Evolutionary conservation across 2,113 vertebrate species (phyloP).

Genomic region (Sebastes fasciatus): DNA sequence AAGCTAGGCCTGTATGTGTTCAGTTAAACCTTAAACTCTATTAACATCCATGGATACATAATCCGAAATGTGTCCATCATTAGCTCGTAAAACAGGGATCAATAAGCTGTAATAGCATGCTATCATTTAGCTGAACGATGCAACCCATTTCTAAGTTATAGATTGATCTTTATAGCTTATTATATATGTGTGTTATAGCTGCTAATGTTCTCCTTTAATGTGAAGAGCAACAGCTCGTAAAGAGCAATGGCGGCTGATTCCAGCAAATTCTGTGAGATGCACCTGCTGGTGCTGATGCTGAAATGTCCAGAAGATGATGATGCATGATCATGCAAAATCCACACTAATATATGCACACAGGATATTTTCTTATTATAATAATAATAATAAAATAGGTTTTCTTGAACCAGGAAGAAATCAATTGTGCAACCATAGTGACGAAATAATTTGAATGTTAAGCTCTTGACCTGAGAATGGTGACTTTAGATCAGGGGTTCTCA

Average conservation of each 20-base stretch:
- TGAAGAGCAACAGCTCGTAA: constrained; percentile 1
- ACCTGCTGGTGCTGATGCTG: constrained; percentile 76
- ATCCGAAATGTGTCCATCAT: neutral
- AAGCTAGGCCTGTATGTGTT: neutral
- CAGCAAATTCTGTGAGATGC: constrained; percentile 82
- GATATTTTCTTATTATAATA: neutral
- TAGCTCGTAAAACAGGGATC: neutral
- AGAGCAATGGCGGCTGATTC: constrained; percentile 84
- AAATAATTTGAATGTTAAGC: neutral
- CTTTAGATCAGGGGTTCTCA: neutral
- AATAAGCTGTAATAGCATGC: neutral
- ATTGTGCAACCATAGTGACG: neutral
- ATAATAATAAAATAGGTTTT: too few species aligned
- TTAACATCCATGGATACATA: neutral
- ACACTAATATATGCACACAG: neutral
- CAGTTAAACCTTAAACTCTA: rapidly evolving
- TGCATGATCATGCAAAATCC: neutral
- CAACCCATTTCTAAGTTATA: neutral
- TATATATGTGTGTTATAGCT: neutral
- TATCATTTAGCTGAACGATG: neutral
- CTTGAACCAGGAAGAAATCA: neutral
- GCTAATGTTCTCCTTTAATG: neutral
- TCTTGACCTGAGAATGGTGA: constrained; percentile 8
- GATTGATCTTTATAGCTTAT: neutral
- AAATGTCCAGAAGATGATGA: constrained; percentile 5